These are phyloP conservation scores for Sinocyclocheilus maitianheensis DNA, from an alignment of 2,113 vertebrate species.

Conservation along the genomic window DNA sequence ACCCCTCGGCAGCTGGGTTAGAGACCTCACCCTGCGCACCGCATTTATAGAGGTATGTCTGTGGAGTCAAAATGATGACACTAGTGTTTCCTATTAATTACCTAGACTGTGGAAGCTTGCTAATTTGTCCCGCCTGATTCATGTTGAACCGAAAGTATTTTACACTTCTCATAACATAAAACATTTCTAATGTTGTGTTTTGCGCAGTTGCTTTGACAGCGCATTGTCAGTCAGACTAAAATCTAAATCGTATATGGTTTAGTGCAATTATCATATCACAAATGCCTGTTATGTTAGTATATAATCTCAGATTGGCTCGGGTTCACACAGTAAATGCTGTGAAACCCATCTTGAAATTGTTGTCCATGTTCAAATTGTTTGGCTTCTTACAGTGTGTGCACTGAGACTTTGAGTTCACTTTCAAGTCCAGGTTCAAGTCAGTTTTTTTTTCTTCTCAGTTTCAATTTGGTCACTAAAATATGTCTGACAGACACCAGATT, in stretches of 20 bases:
- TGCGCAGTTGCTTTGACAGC: background rate
- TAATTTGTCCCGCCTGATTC: background rate
- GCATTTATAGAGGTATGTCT: slow-evolving; percentile 78
- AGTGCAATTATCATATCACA: background rate
- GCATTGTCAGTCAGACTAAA: background rate
- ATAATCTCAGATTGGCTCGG: background rate
- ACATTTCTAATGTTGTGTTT: background rate
- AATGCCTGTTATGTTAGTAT: background rate
- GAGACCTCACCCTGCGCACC: slow-evolving; percentile 77
- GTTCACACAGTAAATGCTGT: background rate
- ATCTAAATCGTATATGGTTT: background rate
- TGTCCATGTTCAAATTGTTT: background rate
- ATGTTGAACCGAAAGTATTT: background rate
- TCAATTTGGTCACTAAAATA: background rate
- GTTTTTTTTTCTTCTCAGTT: background rate
- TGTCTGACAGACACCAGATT: background rate
- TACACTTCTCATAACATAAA: background rate
- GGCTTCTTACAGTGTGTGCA: background rate
- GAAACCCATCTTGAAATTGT: background rate
- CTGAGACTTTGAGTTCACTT: background rate
- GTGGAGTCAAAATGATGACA: background rate
- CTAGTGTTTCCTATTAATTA: background rate
- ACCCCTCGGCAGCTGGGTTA: slow-evolving; percentile 76
- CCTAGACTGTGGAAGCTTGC: background rate
- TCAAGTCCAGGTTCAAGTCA: background rate